phyloP scores from a whole-genome alignment of 2,113 vertebrate genomes.

The Pitta sordida region DNA sequence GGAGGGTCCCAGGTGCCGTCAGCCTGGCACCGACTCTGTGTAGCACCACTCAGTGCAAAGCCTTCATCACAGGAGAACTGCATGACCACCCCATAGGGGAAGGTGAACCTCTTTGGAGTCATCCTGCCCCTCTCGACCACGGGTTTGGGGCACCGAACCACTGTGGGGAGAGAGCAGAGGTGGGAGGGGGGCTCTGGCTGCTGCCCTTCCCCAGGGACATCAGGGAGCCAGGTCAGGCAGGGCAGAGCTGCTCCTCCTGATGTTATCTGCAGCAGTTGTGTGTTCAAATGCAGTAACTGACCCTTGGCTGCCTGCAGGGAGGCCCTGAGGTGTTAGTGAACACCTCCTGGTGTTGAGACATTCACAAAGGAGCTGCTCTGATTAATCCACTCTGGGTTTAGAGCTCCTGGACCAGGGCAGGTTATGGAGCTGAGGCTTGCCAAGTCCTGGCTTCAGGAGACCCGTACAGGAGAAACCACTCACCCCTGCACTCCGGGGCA shows the following conservation, averaged over 20 bases:
- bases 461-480: neutral
- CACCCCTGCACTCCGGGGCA: slow-evolving; percentile 8
- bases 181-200: neutral
- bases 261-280: neutral
- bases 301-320: neutral
- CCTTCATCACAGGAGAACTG: neutral
- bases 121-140: neutral
- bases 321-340: neutral
- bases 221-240: rapidly evolving
- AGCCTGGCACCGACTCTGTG: slow-evolving; percentile 25
- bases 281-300: rapidly evolving
- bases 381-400: neutral
- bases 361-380: neutral
- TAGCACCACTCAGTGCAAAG: neutral
- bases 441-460: no score
- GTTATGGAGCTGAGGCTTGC: neutral
- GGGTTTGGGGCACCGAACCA: slow-evolving; percentile 59
- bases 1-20: slow-evolving; percentile 44
- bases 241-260: neutral
- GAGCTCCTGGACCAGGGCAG: neutral
- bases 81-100: neutral
- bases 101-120: neutral
- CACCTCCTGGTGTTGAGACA: neutral
- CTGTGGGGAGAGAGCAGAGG: neutral
- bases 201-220: neutral